Base-by-base conservation (phyloP, 2,113 vertebrate genomes). In the Melozone crissalis region DNA sequence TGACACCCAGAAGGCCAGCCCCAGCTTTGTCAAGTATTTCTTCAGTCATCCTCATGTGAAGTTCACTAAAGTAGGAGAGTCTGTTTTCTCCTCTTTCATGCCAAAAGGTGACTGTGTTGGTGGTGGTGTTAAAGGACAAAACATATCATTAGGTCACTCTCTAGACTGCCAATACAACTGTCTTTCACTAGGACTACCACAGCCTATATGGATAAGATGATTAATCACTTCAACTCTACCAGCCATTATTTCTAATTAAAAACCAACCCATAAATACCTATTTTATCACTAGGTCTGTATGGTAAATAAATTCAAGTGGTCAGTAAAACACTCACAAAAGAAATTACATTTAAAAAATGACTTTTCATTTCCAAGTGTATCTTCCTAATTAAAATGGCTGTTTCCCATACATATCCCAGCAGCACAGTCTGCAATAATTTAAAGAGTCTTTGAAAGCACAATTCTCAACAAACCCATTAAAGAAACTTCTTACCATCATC, bases 161-260 rank as follows among this genome's bases (percentile, higher is more conserved):
- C 90, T 68, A 71, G 88, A 83, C 65, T 97, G 97, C 97, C 96
- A 90, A 96, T 97, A 93, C 72, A 59, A 27, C 80, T 97, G 96
- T 97, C 96, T 96, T 96, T 98, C 97, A 97, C 96, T 79, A 79
- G 68, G 69, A 94, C 49, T 65, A 82, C 93, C 51, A 44, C 87
- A 85, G 96, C 97, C 97, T 98, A 96, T 97, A 98, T 96, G 95
- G 97, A 98, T 98, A 98, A 98, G 97, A 98, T 96, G 95, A 98
- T 98, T 98, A 97, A 98, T 98, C 97, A 98, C 95, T 98, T 96
- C 92, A 97, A 92, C 96, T 98, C 97, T 98, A 97, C 85, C 98
- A 98, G 97, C 98, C 97, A 98, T 98, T 98, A 99, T 98, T 99
- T 98, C 98, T 99, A 99, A 99, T 99, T 99, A 98, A 99, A 99